phyloP scores from a whole-genome alignment of 2,888 invertebrate genomes.

The Lepidochitona cinerea region DNA sequence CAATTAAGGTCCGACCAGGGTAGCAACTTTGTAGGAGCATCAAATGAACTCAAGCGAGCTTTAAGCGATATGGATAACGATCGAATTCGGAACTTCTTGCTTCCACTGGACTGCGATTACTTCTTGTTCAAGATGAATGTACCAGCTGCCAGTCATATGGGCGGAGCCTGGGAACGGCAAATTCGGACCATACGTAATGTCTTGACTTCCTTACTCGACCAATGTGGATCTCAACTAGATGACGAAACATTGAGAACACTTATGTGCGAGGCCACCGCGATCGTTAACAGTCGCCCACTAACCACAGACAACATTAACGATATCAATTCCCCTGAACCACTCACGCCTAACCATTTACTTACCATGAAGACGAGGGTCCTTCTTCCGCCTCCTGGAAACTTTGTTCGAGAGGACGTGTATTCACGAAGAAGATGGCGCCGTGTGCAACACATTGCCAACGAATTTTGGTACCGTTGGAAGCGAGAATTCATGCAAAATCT shows the following conservation, averaged over 20 bases:
- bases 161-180: slow-evolving; percentile 47
- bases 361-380: slow-evolving; percentile 26
- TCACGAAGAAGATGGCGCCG: too few species aligned
- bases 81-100: slow-evolving; percentile 15
- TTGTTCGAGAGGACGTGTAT: slow-evolving; percentile 23
- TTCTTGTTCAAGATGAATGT: slow-evolving; percentile 38
- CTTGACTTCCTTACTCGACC: slow-evolving; percentile 20
- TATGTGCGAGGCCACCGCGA: slow-evolving; percentile 28
- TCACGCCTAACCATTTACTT: slow-evolving; percentile 15
- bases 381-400: slow-evolving; percentile 33
- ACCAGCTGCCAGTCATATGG: slow-evolving; percentile 43
- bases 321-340: slow-evolving; percentile 5
- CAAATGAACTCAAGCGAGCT: slow-evolving; percentile 22
- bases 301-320: slow-evolving; percentile 19
- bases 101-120: slow-evolving; percentile 19
- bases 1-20: slow-evolving; percentile 31
- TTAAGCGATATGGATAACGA: slow-evolving; percentile 17
- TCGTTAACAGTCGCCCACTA: slow-evolving; percentile 33
- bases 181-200: slow-evolving; percentile 38
- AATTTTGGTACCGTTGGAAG: too few species aligned
- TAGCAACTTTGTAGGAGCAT: slow-evolving; percentile 35
- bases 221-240: slow-evolving; percentile 17
- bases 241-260: slow-evolving; percentile 30
- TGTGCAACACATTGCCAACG: too few species aligned
- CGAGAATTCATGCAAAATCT: too few species aligned